Conservation (phyloP, 2,113 vertebrate genomes). For the Pteruthius melanotis region DNA sequence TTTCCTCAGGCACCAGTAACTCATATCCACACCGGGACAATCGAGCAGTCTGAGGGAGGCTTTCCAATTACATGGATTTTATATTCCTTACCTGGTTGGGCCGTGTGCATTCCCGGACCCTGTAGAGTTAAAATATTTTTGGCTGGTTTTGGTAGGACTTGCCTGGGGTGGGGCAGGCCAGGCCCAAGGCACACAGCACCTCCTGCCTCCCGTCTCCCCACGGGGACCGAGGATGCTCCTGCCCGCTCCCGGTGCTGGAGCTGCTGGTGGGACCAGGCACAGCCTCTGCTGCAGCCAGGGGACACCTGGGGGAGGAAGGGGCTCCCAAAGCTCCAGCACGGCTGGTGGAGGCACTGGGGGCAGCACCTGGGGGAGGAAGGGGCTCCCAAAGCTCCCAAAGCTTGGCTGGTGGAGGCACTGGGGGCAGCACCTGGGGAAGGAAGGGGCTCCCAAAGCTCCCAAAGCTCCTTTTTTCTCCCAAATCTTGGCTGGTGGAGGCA, state of each 20-base stretch:
- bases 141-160: background rate
- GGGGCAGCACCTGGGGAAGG: too few relatives aligned
- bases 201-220: background rate
- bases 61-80: conserved; percentile 40
- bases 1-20: conserved; percentile 71
- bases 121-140: background rate
- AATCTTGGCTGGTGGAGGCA: too few relatives aligned
- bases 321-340: too few relatives aligned
- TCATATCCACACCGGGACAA: conserved; percentile 66
- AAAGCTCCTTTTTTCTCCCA: too few relatives aligned
- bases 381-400: too few relatives aligned
- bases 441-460: too few relatives aligned
- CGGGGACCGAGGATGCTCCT: rapidly evolving
- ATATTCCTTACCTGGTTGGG: background rate
- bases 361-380: too few relatives aligned
- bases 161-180: too few relatives aligned
- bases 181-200: background rate
- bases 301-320: background rate
- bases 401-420: too few relatives aligned
- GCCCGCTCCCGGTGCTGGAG: rapidly evolving
- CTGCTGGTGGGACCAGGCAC: background rate
- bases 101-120: background rate
- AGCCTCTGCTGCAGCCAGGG: background rate
- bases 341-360: too few relatives aligned
- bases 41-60: conserved; percentile 20